A percentile compares a stretch with the other conserved stretches of the same genome.
Conservation (phyloP, 2,113 vertebrate species). For the Pseudorhombus dupliciocellatus region DNA sequence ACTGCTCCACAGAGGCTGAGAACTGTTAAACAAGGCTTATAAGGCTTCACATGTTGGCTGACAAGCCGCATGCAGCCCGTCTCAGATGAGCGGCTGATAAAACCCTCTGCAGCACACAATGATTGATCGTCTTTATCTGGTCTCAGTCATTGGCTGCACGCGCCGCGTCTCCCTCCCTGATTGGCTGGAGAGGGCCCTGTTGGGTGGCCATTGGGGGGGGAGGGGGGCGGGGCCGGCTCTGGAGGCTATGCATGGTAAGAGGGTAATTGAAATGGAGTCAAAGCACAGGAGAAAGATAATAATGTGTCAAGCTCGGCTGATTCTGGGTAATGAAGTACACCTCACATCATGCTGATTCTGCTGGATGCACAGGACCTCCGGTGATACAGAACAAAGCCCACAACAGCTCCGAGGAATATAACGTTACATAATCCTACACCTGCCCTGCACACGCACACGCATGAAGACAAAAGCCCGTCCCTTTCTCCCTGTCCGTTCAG, state of each 20-base stretch:
- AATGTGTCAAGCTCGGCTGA: constrained; percentile 81
- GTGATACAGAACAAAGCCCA: constrained; percentile 69
- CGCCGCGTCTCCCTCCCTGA: constrained; percentile 57
- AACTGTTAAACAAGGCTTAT: constrained; percentile 63
- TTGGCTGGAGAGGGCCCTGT: constrained; percentile 59
- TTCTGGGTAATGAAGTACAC: constrained; percentile 83
- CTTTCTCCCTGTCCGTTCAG: constrained; percentile 35
- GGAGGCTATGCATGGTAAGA: constrained; percentile 79
- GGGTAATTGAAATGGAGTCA: constrained; percentile 86
- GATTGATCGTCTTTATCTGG: constrained; percentile 72
- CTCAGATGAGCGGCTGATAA: constrained; percentile 66
- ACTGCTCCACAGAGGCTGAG: constrained; percentile 12
- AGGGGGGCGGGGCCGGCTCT: constrained; percentile 32
- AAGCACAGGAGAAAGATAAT: constrained; percentile 84
- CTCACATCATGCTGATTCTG: constrained; percentile 80
- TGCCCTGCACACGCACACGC: constrained; percentile 25
- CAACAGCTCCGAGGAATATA: constrained; percentile 58
- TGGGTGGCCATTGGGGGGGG: constrained; percentile 35
- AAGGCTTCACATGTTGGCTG: constrained; percentile 48
- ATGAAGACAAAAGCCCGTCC: constrained; percentile 48
- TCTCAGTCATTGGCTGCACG: constrained; percentile 68
- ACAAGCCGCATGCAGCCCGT: constrained; percentile 52
- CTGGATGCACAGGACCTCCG: constrained; percentile 71
- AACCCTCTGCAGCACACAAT: constrained; percentile 48
- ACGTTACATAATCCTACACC: constrained; percentile 67